phyloP scores from a whole-genome alignment of 2,113 vertebrate genomes.

The Phocoena phocoena region DNA sequence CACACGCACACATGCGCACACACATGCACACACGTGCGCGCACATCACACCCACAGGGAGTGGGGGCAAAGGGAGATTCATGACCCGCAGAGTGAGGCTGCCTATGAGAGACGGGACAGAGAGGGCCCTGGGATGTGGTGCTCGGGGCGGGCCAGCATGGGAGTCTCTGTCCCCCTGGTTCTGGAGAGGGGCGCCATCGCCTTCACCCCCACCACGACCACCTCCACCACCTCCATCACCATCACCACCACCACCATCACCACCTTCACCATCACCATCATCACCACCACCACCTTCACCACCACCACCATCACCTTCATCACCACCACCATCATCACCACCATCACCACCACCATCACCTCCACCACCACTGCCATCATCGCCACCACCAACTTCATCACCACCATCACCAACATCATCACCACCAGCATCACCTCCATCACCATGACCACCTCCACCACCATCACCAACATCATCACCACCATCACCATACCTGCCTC shows the following conservation, averaged over 20 bases:
- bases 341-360: fast-evolving
- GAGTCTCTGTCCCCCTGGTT: too few relatives aligned
- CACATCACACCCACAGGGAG: too few relatives aligned
- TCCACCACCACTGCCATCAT: fast-evolving
- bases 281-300: fast-evolving
- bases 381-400: fast-evolving
- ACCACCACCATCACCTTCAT: fast-evolving
- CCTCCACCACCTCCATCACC: background rate
- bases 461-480: fast-evolving
- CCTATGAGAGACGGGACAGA: too few relatives aligned
- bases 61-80: too few relatives aligned
- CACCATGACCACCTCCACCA: fast-evolving
- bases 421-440: fast-evolving
- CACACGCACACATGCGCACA: too few relatives aligned
- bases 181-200: too few relatives aligned
- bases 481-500: too few relatives aligned
- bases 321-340: fast-evolving
- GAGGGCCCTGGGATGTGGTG: too few relatives aligned
- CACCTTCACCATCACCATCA: fast-evolving
- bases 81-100: too few relatives aligned
- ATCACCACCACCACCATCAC: fast-evolving
- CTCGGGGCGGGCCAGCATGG: too few relatives aligned
- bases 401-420: fast-evolving
- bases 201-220: fast-evolving
- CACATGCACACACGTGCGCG: too few relatives aligned